Conservation (phyloP, 1,140 invertebrate genomes). For the Drosophila obscura region DNA sequence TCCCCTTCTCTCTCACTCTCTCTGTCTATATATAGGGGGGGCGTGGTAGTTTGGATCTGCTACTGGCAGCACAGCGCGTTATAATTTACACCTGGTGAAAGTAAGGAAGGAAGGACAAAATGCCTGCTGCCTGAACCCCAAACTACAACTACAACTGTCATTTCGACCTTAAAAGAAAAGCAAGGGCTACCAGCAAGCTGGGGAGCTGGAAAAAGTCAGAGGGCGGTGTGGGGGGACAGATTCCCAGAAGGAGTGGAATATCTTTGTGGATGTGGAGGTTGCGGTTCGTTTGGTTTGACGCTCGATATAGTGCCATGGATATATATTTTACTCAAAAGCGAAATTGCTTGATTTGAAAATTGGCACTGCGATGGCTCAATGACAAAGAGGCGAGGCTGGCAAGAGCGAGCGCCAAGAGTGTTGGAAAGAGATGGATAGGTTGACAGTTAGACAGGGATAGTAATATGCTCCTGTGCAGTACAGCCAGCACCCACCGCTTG, state of each 20-base stretch:
- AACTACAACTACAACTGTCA: slow-evolving; percentile 69
- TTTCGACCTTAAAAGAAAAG: slow-evolving; percentile 65
- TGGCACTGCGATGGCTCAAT: slow-evolving; percentile 64
- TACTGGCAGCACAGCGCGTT: slow-evolving; percentile 69
- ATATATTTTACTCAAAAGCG: slow-evolving; percentile 73
- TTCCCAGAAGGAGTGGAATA: not conserved
- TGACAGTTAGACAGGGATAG: not conserved
- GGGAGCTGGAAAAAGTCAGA: not conserved
- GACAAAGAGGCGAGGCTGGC: slow-evolving; percentile 32
- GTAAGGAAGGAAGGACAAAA: slow-evolving; percentile 14
- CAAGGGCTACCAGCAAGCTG: not conserved
- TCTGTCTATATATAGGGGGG: not conserved
- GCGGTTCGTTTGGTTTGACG: slow-evolving; percentile 33
- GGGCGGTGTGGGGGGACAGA: not conserved
- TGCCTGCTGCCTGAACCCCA: slow-evolving; percentile 33
- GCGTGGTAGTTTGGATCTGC: slow-evolving; percentile 11
- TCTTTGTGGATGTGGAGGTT: slow-evolving; percentile 29
- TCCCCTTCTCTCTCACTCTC: too few relatives aligned
- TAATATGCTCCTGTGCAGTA: too few relatives aligned
- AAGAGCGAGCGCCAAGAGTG: not conserved
- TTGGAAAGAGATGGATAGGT: not conserved
- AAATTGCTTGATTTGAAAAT: slow-evolving; percentile 79
- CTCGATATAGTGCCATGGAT: slow-evolving; percentile 58
- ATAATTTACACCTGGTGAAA: slow-evolving; percentile 76
- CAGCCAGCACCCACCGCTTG: too few relatives aligned